phyloP scores from a whole-genome alignment of 92 coral and sea anemone species.

The Isaurus tuberculatus region DNA sequence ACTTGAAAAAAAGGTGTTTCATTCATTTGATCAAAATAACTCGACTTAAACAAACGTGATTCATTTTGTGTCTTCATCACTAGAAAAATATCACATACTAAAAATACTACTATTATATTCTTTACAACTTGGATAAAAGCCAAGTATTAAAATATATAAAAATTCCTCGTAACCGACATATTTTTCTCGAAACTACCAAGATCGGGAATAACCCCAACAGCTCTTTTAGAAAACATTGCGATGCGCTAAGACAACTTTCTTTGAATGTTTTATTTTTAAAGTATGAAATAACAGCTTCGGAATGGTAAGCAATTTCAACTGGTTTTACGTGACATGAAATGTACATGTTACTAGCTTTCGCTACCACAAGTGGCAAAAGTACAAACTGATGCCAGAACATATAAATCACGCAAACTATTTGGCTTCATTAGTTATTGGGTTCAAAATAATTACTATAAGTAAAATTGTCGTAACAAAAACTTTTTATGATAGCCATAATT shows the following conservation, averaged over 20 bases:
- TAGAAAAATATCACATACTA: too few relatives aligned
- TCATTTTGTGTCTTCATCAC: too few relatives aligned
- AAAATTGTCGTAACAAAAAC: background rate
- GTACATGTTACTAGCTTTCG: background rate
- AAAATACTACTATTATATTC: too few relatives aligned
- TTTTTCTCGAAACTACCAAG: background rate
- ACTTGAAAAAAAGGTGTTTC: background rate
- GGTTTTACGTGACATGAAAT: constrained; percentile 2
- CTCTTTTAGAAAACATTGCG: background rate
- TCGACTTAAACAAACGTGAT: too few relatives aligned
- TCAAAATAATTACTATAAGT: background rate
- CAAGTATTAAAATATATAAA: background rate
- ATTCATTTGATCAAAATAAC: too few relatives aligned
- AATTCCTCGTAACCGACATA: background rate
- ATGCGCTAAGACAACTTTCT: background rate
- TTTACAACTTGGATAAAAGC: too few relatives aligned
- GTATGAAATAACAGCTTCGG: background rate
- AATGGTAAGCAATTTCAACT: background rate
- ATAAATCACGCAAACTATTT: background rate
- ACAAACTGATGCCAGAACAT: background rate
- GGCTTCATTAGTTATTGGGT: background rate
- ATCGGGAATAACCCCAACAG: background rate
- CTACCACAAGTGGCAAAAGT: background rate
- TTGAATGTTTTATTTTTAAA: background rate
- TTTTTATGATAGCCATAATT: background rate